Conservation (phyloP, 1,140 invertebrate species). For the Drosophila serrata region DNA sequence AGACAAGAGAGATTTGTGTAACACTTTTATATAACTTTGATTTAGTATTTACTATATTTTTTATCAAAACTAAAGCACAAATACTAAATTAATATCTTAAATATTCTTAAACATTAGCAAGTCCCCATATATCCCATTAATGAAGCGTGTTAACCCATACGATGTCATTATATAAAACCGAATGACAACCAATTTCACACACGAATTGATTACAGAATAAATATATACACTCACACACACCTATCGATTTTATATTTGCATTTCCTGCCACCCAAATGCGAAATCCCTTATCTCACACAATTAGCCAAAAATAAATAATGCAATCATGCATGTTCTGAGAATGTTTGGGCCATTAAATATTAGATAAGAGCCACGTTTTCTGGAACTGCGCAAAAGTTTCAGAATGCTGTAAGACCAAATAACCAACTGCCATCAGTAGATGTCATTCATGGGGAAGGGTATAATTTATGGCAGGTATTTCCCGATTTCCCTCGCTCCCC, state of each 20-base stretch:
- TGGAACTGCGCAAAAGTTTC: conserved; percentile 24
- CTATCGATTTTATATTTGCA: conserved; percentile 22
- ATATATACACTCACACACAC: background rate
- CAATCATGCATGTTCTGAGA: conserved; percentile 27
- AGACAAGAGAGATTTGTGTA: no score
- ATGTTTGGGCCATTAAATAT: conserved; percentile 20
- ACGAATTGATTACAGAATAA: conserved; percentile 8
- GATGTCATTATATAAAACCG: background rate
- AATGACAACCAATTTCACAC: conserved; percentile 8
- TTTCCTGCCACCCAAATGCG: conserved; percentile 6
- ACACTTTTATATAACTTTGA: no score
- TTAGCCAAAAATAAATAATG: conserved; percentile 36
- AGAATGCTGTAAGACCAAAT: background rate
- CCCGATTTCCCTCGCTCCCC: conserved; percentile 37
- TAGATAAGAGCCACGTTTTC: conserved; percentile 19
- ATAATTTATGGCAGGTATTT: conserved; percentile 57
- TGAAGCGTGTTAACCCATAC: background rate
- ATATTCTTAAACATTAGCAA: background rate
- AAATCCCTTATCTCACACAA: conserved; percentile 28
- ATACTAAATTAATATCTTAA: background rate
- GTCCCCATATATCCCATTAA: background rate
- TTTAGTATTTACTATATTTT: no score
- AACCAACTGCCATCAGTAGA: conserved; percentile 24
- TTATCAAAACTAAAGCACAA: no score
- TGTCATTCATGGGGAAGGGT: conserved; percentile 20